Base-by-base conservation (phyloP, 2,113 vertebrate species). In the Mirounga angustirostris region DNA sequence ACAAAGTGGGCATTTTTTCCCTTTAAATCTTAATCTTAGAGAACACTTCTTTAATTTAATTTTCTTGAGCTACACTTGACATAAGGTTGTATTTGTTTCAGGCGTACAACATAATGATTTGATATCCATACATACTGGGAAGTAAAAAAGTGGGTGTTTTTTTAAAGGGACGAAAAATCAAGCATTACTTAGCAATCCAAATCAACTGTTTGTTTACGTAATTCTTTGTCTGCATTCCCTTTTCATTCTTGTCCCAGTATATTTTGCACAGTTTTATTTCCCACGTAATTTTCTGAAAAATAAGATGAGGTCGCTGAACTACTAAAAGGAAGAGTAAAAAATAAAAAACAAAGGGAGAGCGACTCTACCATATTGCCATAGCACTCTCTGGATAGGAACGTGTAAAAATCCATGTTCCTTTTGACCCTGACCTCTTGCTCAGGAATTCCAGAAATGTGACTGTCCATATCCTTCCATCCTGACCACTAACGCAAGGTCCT, bases 101-200 rank as follows among this genome's bases (percentile, higher is more conserved):
- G 36, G 15, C 22, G 36, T 73, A 69, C 36, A 80, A 46, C 36
- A 85, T 65, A 91, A 46, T 58, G 36, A 73, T 36, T 59, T 59
- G 40, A 22, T 50, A 46, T 33, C 19, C 7, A 6, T 21, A 84
- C 9, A 19, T 13, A 18, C 15, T 84, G 50, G 74, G 30, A 50
- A n/a, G 74, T 89, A 6, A 50, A 84, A 83, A 67, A 71, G 52
- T 43, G 21, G 24, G 33, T 13, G 73, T 58, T 86, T 85, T 91
- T 50, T 65, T 65, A 95, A 91, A 89, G 21, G 85, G 74, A 91
- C 52, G 14, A 95, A 76, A 88, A 80, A 74, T 85, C 59, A 85
- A 94, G 26, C 40, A 63, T 78, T 79, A 85, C 22, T 89, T 78
- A 84, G 26, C 40, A 80, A 89, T 69, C 40, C 40, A 18, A 2